These are phyloP conservation scores for Cyrtorhinus lividipennis DNA, from an alignment of 1,140 invertebrate genomes.

Conservation along the genomic window DNA sequence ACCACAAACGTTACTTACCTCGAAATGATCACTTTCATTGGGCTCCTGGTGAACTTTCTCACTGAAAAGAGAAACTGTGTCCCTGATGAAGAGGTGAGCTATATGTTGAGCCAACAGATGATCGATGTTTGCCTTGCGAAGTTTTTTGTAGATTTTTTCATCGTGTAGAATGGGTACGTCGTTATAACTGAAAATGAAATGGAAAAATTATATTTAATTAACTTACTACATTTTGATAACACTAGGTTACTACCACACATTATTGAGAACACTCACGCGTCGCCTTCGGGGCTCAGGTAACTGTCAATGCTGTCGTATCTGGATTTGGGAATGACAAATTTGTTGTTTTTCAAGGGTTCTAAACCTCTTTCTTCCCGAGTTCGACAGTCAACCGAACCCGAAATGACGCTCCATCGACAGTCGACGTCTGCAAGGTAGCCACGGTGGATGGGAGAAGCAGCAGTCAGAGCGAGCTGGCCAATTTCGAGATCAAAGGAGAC, in stretches of 20 bases:
- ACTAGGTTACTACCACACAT: too few species aligned
- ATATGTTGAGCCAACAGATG: slow-evolving; percentile 83
- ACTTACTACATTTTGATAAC: not conserved
- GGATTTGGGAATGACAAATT: slow-evolving; percentile 87
- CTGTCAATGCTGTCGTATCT: slow-evolving; percentile 96
- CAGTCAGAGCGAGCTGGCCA: slow-evolving; percentile 80
- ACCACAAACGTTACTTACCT: too few species aligned
- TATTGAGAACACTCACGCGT: slow-evolving; percentile 38
- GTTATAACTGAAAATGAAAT: slow-evolving; percentile 51
- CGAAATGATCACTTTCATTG: slow-evolving; percentile 94
- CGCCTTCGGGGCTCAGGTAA: slow-evolving; percentile 78
- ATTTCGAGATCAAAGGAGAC: slow-evolving; percentile 16
- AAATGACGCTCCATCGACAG: slow-evolving; percentile 93
- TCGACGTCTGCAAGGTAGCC: slow-evolving; percentile 90
- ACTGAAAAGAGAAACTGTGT: slow-evolving; percentile 88
- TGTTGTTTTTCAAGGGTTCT: slow-evolving; percentile 52
- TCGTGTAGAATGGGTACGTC: slow-evolving; percentile 84
- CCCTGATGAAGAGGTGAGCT: slow-evolving; percentile 96
- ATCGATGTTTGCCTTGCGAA: slow-evolving; percentile 79
- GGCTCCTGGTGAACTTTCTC: slow-evolving; percentile 95
- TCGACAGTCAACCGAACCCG: slow-evolving; percentile 88
- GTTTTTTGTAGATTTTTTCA: slow-evolving; percentile 59
- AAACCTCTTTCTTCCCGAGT: slow-evolving; percentile 86
- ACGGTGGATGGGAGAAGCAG: slow-evolving; percentile 86
- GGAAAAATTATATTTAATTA: not conserved